A percentile compares a stretch with the other conserved stretches of the same genome.
These are phyloP conservation scores for Melinopterus prodromus DNA, from an alignment of 2,888 invertebrate species.

Conservation along the genomic window DNA sequence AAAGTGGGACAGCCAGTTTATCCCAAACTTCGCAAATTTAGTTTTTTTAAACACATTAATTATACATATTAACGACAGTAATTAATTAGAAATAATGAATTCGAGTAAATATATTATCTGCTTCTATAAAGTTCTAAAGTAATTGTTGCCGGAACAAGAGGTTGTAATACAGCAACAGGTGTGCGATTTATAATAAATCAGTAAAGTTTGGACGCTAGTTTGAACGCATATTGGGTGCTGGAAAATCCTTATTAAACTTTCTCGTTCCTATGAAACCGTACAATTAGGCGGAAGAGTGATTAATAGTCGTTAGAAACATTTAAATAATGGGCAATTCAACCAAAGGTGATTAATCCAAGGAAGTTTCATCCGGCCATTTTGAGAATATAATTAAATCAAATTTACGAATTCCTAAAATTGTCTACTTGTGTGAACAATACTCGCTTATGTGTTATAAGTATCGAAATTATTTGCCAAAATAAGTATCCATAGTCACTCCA, in stretches of 20 bases:
- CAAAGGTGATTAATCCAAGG: neutral
- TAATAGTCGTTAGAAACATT: neutral
- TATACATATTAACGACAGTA: too few relatives aligned
- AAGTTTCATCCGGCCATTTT: neutral
- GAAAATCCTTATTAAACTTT: neutral
- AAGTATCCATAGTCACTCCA: too few relatives aligned
- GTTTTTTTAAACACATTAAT: too few relatives aligned
- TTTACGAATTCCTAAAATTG: neutral
- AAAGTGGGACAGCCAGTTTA: too few relatives aligned
- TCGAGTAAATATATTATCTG: too few relatives aligned
- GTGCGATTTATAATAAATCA: neutral
- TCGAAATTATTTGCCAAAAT: too few relatives aligned
- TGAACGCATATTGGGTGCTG: neutral
- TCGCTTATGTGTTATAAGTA: too few relatives aligned
- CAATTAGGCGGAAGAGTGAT: neutral
- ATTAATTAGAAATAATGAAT: too few relatives aligned
- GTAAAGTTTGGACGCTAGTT: neutral
- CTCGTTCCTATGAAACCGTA: neutral
- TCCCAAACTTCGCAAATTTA: too few relatives aligned
- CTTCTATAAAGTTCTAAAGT: too few relatives aligned
- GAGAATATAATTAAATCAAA: neutral
- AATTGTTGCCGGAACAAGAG: neutral
- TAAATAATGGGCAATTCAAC: neutral
- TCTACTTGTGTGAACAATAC: too few relatives aligned
- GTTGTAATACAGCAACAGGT: neutral